Base-by-base conservation (phyloP, 2,888 invertebrate species). In the Serrognathus titanus region DNA sequence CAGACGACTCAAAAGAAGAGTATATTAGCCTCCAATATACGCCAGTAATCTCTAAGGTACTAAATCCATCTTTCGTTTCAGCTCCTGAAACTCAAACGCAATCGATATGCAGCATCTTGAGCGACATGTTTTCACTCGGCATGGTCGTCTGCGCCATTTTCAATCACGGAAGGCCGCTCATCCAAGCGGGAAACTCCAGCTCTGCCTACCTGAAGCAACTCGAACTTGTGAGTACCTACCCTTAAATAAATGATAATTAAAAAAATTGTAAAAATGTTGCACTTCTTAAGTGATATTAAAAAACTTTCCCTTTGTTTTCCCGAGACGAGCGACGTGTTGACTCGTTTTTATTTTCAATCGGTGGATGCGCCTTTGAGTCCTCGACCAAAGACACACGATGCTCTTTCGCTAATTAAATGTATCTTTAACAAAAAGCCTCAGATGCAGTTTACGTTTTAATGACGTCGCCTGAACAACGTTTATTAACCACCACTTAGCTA, bases 71-170 rank as follows among this genome's bases (percentile, higher is more conserved):
- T 31, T 31, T 31, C 24, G 24, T 77, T 76, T 68, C 83, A 88
- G 97, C 98, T 51, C 98, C 98, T 1, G 98, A 99, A 81, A 88
- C 92, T 43, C 96, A 97, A 79, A 84, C 85, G 24, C 85, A 85
- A 67, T 90, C 91, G 24, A 83, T 85, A 48, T 91, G 90, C 79
- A 92, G 90, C 73, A 89, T 92, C 52, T 83, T 92, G 45, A 95
- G 95, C 67, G 98, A 99, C 78, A 97, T 98, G 90, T 99, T 91
- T 79, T 95, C 97, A 0, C 81, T 98, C 65, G 98, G 97, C 12
- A 89, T 98, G 85, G 88, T 96, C 52, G 89, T 98, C 67, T 94
- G 93, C 74, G 86, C 96, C 57, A 85, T 97, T 55, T 97, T 94
- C 81, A 97, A 97, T 80, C 84, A 87, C 61, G 97, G 98, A 37